Conservation (phyloP, 2,888 invertebrate genomes). For the Pinctada fucata region DNA sequence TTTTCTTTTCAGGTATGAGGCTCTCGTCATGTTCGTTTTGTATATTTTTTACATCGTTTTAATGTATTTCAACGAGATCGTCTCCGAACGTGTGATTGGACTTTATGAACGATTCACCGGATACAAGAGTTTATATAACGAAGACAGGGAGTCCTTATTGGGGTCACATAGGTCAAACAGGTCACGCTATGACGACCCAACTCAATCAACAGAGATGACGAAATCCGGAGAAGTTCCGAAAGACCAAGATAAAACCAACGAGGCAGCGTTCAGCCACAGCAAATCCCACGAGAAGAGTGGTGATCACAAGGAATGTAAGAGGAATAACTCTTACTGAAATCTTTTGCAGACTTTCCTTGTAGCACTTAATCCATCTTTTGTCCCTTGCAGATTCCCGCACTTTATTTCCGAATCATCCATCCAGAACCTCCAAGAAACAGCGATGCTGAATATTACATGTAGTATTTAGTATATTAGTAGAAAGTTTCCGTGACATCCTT, state of each 20-base stretch:
- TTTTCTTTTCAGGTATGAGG: constrained; percentile 85
- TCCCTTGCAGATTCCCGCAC: neutral
- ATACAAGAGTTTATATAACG: neutral
- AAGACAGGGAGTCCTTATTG: constrained; percentile 27
- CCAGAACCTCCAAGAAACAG: too few relatives aligned
- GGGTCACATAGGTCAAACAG: constrained; percentile 3
- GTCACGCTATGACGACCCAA: neutral
- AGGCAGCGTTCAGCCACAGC: constrained; percentile 12
- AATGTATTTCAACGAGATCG: constrained; percentile 87
- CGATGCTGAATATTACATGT: too few relatives aligned
- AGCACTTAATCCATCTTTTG: neutral
- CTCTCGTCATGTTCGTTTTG: constrained; percentile 90
- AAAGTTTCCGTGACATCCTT: too few relatives aligned
- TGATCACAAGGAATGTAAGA: constrained; percentile 26
- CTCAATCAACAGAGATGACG: neutral
- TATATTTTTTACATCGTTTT: constrained; percentile 91
- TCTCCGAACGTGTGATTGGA: constrained; percentile 47
- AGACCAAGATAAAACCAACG: constrained; percentile 2
- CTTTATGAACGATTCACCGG: constrained; percentile 7
- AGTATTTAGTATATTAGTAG: too few relatives aligned
- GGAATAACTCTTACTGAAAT: neutral
- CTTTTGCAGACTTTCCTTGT: neutral
- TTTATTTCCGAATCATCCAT: too few relatives aligned
- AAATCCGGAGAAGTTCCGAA: neutral
- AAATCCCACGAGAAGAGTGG: constrained; percentile 15